Conservation (phyloP, 2,113 vertebrate genomes). For the Anser brachyrhynchus region DNA sequence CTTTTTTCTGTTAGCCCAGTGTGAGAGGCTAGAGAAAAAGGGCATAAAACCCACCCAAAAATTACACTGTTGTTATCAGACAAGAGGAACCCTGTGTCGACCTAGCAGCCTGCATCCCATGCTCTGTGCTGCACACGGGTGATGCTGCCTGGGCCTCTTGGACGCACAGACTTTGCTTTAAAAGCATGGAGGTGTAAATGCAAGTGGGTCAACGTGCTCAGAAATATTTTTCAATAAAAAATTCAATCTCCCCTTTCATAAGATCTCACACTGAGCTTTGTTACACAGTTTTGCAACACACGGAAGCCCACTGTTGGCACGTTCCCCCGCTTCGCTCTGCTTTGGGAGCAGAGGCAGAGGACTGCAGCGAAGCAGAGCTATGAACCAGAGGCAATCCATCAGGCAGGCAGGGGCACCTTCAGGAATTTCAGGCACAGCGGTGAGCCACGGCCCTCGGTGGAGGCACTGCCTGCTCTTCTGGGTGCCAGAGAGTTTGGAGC, state of each 20-base stretch:
- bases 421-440: neutral
- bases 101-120: neutral
- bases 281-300: neutral
- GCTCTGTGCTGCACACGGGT: neutral
- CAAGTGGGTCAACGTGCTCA: rapidly evolving
- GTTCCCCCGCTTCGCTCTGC: neutral
- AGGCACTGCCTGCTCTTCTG: neutral
- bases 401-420: neutral
- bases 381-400: neutral
- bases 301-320: rapidly evolving
- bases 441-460: neutral
- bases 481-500: neutral
- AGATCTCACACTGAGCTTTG: neutral
- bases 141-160: neutral
- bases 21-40: neutral
- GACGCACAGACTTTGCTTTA: rapidly evolving
- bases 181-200: neutral
- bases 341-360: neutral
- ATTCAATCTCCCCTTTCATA: neutral
- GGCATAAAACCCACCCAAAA: neutral
- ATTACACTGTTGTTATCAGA: neutral
- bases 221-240: neutral
- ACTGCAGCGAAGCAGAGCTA: neutral
- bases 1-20: neutral
- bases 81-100: neutral